Percentiles rank a stretch among this genome's conserved stretches.
These are phyloP conservation scores for Odontomyia ornata DNA, from an alignment of 2,888 invertebrate genomes.

Conservation along the genomic window DNA sequence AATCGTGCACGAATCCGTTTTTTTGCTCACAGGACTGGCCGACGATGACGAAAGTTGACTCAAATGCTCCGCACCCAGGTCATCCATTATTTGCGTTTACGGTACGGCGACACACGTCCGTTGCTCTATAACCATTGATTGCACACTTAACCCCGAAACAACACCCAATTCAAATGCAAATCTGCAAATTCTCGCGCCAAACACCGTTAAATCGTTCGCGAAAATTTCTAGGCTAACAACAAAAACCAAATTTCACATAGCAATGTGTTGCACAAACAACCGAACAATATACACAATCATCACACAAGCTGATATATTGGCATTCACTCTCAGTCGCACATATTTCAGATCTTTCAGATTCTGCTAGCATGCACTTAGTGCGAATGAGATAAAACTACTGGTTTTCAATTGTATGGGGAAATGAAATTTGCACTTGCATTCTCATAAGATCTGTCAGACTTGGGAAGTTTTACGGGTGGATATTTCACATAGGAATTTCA, in stretches of 20 bases:
- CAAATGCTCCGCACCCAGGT: slow-evolving; percentile 52
- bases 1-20: slow-evolving; percentile 31
- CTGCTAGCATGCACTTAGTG: neutral
- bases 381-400: neutral
- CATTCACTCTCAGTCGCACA: neutral
- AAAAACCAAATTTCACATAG: neutral
- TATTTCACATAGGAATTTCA: neutral
- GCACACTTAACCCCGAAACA: neutral
- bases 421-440: slow-evolving; percentile 31
- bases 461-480: neutral
- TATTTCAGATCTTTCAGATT: neutral
- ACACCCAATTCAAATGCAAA: neutral
- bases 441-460: slow-evolving; percentile 10
- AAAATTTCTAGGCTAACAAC: slow-evolving; percentile 7
- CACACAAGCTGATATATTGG: neutral
- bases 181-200: neutral
- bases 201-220: neutral
- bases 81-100: slow-evolving; percentile 49
- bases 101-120: neutral
- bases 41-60: slow-evolving; percentile 50
- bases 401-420: slow-evolving; percentile 8
- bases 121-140: neutral
- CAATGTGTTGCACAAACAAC: neutral
- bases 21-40: slow-evolving; percentile 40
- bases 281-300: neutral